Evolutionary conservation across 2,888 invertebrate species (phyloP).

Genomic region (Subacronicta megacephala): DNA sequence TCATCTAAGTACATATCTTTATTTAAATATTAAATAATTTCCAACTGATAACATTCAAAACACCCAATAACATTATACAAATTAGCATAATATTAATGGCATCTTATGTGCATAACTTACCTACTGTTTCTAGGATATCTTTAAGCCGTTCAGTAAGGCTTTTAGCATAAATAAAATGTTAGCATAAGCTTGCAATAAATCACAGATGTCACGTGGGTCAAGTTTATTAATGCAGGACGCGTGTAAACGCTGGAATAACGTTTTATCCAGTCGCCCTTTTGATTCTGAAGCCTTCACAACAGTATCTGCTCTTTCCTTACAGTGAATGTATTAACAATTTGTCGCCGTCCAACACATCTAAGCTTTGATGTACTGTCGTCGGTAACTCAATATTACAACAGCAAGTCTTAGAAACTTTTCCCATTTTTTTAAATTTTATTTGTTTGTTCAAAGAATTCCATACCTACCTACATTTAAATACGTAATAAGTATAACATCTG

Average conservation of each 20-base stretch:
- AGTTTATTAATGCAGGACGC: constrained; percentile 80
- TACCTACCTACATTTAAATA: too few relatives aligned
- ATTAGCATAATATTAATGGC: constrained; percentile 37
- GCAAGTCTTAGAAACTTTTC: too few relatives aligned
- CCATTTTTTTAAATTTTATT: too few relatives aligned
- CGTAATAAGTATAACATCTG: too few relatives aligned
- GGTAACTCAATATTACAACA: constrained; percentile 16
- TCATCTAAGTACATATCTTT: constrained; percentile 2
- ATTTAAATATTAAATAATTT: background rate
- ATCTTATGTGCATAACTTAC: constrained; percentile 46
- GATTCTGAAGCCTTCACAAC: constrained; percentile 64
- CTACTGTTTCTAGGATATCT: constrained; percentile 46
- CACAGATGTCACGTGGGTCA: constrained; percentile 67
- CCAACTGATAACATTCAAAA: constrained; percentile 13
- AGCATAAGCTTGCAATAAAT: constrained; percentile 55
- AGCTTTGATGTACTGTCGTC: constrained; percentile 75
- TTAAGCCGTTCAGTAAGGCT: constrained; percentile 43
- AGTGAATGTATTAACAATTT: constrained; percentile 82
- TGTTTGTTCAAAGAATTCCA: too few relatives aligned
- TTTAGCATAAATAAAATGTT: constrained; percentile 61
- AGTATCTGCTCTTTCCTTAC: constrained; percentile 76
- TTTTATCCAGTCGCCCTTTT: constrained; percentile 79
- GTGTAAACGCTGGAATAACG: constrained; percentile 62
- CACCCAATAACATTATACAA: constrained; percentile 14
- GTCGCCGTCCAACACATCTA: constrained; percentile 82